Evolutionary conservation across 2,113 vertebrate species (phyloP), one percentile per base, ranked within the genome.

Genomic region (Pterocles burchelli): DNA sequence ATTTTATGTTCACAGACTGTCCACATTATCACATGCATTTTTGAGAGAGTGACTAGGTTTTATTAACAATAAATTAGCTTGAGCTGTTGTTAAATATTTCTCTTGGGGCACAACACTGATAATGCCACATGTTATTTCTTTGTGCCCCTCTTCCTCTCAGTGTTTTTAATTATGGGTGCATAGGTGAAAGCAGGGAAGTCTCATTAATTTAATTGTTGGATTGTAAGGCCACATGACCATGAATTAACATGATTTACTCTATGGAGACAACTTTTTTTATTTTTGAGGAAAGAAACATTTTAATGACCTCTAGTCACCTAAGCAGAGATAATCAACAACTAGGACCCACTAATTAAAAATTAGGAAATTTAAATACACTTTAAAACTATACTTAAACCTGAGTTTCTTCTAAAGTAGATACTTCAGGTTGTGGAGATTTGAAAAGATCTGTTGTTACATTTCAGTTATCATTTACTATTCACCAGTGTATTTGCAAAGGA

Each of bases 181-280:
- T 92, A 38, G 95, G 55, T 88, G 26, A 95, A 95, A 97, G 75
- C 19, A 93, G 58, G 89, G 65, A 95, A 94, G 46, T 95, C 70
- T 97, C 89, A 96, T 95, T 97, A 97, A 97, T 97, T 96, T 95
- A 96, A 98, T 97, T 94, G 98, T 94, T 95, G 38, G 17, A 93
- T 82, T 81, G 78, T 80, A 90, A 82, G 31, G 31, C 36, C 62
- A 93, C 33, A 70, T 89, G 51, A 86, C 55, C 52, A 65, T 91
- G 66, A 62, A 94, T 95, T 91, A 92, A 89, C 54, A 87, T 89
- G 31, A 96, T 78, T 90, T 91, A 76, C 19, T 93, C 71, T 83
- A 25, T 61, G 33, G 78, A 88, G 45, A 82, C 14, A 41, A 78
- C 14, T 33, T 62, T 65, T 22, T 41, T 41, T 48, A 43, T 61